Conservation (phyloP, 2,888 invertebrate species). For the Thymelicus sylvestris region DNA sequence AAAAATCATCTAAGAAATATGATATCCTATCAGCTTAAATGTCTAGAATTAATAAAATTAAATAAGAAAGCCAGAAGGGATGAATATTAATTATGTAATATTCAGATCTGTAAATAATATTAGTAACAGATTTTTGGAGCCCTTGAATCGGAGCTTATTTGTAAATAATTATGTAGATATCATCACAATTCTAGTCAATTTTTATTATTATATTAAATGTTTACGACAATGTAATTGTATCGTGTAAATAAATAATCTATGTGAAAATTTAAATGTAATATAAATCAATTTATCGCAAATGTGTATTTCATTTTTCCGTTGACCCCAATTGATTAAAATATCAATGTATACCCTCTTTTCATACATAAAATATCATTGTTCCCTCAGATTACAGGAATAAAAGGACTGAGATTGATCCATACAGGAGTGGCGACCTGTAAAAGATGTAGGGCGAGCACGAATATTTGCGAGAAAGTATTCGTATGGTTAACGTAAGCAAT, state of each 20-base stretch:
- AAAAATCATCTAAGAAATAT: background rate
- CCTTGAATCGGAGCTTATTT: conserved; percentile 76
- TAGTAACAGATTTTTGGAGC: conserved; percentile 16
- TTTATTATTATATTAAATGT: conserved; percentile 70
- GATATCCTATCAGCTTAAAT: background rate
- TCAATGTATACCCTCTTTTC: no score
- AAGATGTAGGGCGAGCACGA: no score
- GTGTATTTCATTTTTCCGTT: conserved; percentile 42
- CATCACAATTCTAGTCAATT: conserved; percentile 79
- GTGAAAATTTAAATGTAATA: conserved; percentile 72
- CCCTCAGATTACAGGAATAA: no score
- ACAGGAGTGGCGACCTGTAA: no score
- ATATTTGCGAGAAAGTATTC: no score
- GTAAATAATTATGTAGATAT: conserved; percentile 79
- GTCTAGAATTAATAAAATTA: background rate
- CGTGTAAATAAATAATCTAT: conserved; percentile 72
- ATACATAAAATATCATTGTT: no score
- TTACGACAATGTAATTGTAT: conserved; percentile 82
- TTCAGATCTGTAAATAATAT: conserved; percentile 23
- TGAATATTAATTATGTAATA: no score
- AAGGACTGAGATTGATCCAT: no score
- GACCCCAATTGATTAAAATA: no score
- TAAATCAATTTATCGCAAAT: conserved; percentile 66
- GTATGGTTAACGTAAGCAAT: no score
- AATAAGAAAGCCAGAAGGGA: no score